phyloP scores from a whole-genome alignment of 2,797 vertebrate genomes.

The Psittacula derbiana region DNA sequence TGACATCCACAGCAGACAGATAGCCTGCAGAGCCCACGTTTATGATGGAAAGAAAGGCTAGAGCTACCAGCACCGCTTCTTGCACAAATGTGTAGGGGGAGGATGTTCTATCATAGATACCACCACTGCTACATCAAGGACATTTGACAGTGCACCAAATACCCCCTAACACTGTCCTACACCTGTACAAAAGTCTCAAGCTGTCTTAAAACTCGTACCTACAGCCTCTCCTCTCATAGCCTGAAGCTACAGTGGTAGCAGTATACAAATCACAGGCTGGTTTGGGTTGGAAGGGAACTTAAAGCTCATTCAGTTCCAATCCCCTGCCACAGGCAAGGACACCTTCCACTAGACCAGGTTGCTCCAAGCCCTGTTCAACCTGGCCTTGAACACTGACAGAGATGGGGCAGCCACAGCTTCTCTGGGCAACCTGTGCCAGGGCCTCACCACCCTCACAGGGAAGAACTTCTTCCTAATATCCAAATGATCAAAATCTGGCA shows the following conservation, averaged over 20 bases:
- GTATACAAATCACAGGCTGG: not conserved
- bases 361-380: rapidly evolving
- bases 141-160: not conserved
- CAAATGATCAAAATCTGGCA: not conserved
- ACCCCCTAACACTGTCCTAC: rapidly evolving
- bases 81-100: not conserved
- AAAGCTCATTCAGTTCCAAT: not conserved
- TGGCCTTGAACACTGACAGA: not conserved
- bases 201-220: not conserved
- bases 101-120: not conserved
- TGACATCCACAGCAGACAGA: not conserved
- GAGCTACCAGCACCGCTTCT: not conserved
- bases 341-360: rapidly evolving
- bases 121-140: not conserved
- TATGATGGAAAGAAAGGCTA: not conserved
- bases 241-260: not conserved
- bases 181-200: not conserved
- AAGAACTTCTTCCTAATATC: not conserved
- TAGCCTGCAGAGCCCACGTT: not conserved
- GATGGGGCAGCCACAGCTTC: not conserved
- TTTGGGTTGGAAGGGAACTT: not conserved
- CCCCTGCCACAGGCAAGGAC: not conserved
- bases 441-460: not conserved
- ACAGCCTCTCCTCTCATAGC: not conserved
- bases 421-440: not conserved